These are phyloP conservation scores for Raja brachyura DNA, from an alignment of 2,113 vertebrate species.

Conservation along the genomic window DNA sequence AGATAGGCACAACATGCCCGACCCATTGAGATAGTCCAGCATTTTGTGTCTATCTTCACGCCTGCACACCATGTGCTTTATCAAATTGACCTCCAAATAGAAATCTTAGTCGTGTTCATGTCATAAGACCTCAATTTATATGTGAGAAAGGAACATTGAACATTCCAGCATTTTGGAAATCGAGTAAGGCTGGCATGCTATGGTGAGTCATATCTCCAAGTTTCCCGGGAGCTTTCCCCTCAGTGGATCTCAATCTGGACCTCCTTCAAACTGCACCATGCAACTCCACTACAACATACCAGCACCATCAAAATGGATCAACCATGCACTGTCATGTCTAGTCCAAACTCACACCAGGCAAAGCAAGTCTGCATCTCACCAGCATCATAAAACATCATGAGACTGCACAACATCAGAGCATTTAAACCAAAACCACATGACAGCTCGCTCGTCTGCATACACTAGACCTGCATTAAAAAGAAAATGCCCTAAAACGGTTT, in stretches of 20 bases:
- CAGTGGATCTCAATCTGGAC: background rate
- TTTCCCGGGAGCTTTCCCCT: too few relatives aligned
- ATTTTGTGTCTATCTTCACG: too few relatives aligned
- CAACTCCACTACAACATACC: background rate
- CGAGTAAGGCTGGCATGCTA: too few relatives aligned
- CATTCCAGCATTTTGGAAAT: background rate
- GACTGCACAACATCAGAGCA: background rate
- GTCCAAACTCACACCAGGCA: too few relatives aligned
- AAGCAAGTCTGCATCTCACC: background rate
- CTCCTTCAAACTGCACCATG: background rate
- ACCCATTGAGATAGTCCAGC: too few relatives aligned
- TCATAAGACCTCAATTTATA: background rate
- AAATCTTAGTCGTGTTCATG: background rate
- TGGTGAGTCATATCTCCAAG: too few relatives aligned
- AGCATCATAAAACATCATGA: background rate
- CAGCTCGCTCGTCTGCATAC: background rate
- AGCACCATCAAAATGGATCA: background rate
- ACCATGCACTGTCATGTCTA: too few relatives aligned
- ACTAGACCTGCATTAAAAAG: background rate
- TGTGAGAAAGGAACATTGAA: background rate
- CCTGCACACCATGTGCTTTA: background rate
- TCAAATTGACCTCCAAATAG: background rate
- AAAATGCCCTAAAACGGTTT: background rate
- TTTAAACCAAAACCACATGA: background rate
- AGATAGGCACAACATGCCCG: too few relatives aligned